Base-by-base conservation (phyloP, 2,113 vertebrate genomes). In the Erythrocercus mccallii region DNA sequence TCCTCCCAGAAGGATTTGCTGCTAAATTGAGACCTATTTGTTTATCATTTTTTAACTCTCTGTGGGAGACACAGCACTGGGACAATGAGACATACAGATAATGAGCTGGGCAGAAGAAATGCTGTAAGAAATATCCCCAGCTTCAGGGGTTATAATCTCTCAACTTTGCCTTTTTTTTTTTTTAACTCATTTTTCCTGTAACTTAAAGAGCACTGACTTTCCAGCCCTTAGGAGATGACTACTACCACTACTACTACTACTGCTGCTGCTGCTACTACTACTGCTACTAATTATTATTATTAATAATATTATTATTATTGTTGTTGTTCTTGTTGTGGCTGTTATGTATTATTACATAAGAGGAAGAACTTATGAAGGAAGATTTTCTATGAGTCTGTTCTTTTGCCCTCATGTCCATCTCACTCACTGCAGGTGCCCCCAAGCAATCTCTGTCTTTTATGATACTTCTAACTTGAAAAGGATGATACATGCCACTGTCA, bases 1-100 rank as follows among this genome's bases (percentile, higher is more conserved):
- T 86, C 84, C 44, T 92, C 89, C 81, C 93, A 92, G 91, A 97
- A 96, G 81, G 65, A 71, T 74, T 65, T 89, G 23, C 91, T 81
- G 77, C 48, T 86, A 94, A 96, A 82, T 48, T 79, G 91, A 94
- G 92, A 93, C 70, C 76, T 80, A 91, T 96, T 95, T 92, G 92
- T 94, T 96, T 95, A 93, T 92, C 0, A 0, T 21, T 86, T 96
- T 77, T 95, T 92, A 94, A 88, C 84, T 96, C 91, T 93, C 95
- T 61, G n/a, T 95, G 78, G 94, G 86, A 95, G 90, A 93, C 48
- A 35, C 27, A 95, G 91, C 62, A 53, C 71, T 95, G 94, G 89
- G 94, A 96, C 93, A 95, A 82, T 45, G 45, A 90, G 70, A 69
- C 47, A 60, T 37, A 78, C 53, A 92, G 69, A 92, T 94, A 96